Evolutionary conservation across 2,888 invertebrate species (phyloP), one percentile per base, ranked within the genome.

Genomic region (Andrena bucephala): DNA sequence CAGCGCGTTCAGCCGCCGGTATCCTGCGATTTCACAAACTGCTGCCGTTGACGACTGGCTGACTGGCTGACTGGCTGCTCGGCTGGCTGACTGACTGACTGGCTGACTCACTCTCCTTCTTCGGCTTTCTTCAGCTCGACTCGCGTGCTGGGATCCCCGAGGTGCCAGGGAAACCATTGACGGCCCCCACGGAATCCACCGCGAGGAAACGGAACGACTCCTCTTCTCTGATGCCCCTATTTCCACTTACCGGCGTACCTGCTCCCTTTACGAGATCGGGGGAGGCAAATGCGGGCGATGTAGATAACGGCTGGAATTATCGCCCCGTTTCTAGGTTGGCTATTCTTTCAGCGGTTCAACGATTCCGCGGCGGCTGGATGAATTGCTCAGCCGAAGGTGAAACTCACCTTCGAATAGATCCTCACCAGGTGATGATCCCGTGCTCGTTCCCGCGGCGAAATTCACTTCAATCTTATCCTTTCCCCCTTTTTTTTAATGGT

Each of bases 21-120:
- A 83, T 82, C 79, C 84, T 85, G 79, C 87, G 87, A 90, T 90
- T 89, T 88, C 87, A 86, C 87, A 72, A 89, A 88, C 89, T 87
- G 84, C 85, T 87, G 82, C 86, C 88, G 85, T 85, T 84, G 83
- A 81, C 75, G 77, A 69, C 81, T 83, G 75, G 71, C 85, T 81
- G 82, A 76, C 82, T 83, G 78, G 52, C 74, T 84, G 62, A n/a
- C 50, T 66, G 76, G 52, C 83, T 85, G 63, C 13, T 10, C 10
- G 36, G 50, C 82, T 76, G 77, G 52, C 84, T 76, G 82, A 74
- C 82, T 83, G 77, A 31, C 76, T 85, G 52, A n/a, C 74, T 74
- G 74, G 42, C 83, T 80, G 63, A 48, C 82, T 76, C 73, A 60
- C 84, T 76, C 54, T 54, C 54, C 59, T 48, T 52, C 72, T 42